Base-by-base conservation (phyloP, 2,797 vertebrate species). In the Muscicapa striata region DNA sequence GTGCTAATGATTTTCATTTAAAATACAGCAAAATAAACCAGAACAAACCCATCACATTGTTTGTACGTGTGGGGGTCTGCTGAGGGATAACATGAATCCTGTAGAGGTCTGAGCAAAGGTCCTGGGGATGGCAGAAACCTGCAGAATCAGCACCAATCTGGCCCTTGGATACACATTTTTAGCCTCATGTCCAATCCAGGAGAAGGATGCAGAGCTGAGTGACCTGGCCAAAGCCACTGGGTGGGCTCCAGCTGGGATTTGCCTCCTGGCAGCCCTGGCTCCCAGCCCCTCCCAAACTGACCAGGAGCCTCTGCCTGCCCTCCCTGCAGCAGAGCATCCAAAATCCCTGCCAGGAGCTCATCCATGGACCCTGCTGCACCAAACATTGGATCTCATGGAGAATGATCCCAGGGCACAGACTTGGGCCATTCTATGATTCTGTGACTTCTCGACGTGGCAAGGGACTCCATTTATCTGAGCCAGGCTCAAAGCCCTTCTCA, bases 381-480 rank as follows among this genome's bases (percentile, higher is more conserved):
- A 48, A 34, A 51, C 70, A 17, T 9, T 13, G 27, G 8, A 20
- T 70, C 32, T 79, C 18, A 3, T 48, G 54, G 57, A 68, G 70
- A 92, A 68, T 34, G 5, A 12, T 15, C 41, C 21, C 16, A 72
- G 75, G 26, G 63, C 8, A 14, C 43, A 67, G 63, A 10, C n/a
- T 40, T 22, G 40, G 79, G 22, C 30, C n/a, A 30, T 51, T 58
- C 45, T 13, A 0, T 11, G 51, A 7, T 16, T 70, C 45, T 52
- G 46, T 7, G 38, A 6, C 57, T 68, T 55, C 36, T 67, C 0
- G 12, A 75, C 77, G 34, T 21, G 67, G 57, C 41, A 85, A 77
- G 72, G 54, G 30, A 49, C 15, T 36, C 70, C 58, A 7, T 83
- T 91, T 83, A 92, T 89, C 89, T 81, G 19, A 83, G 74, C 40